Evolutionary conservation across 2,888 invertebrate species (phyloP).

Genomic region (Choristoneura rosaceana): DNA sequence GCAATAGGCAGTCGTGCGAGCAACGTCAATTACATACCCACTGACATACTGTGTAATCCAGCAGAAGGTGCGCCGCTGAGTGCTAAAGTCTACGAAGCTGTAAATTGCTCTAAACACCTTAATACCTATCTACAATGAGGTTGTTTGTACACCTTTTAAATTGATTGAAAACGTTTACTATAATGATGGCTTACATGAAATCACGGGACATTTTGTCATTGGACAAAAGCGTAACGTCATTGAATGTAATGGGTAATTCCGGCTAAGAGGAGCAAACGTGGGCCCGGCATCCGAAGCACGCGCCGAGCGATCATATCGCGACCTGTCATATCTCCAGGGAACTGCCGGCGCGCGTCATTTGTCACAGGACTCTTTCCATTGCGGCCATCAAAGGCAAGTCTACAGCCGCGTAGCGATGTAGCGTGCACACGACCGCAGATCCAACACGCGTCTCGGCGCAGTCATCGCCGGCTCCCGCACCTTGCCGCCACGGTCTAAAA

Average conservation of each 20-base stretch:
- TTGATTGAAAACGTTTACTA: constrained; percentile 76
- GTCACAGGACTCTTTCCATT: constrained; percentile 59
- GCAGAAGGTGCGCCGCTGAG: constrained; percentile 27
- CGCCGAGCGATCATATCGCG: constrained; percentile 81
- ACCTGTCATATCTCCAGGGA: constrained; percentile 68
- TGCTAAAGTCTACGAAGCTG: constrained; percentile 43
- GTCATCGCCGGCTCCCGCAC: constrained; percentile 77
- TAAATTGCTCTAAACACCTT: constrained; percentile 60
- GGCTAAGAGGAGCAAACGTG: constrained; percentile 56
- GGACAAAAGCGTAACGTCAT: constrained; percentile 79
- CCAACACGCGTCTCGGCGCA: constrained; percentile 58
- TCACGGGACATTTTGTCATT: constrained; percentile 66
- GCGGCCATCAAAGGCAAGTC: constrained; percentile 55
- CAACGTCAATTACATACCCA: constrained; percentile 30
- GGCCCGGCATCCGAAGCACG: constrained; percentile 79
- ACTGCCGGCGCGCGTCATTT: constrained; percentile 56
- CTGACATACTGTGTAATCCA: constrained; percentile 22
- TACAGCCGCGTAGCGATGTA: constrained; percentile 59
- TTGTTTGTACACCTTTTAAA: constrained; percentile 72
- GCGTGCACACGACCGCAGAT: constrained; percentile 51
- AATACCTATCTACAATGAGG: constrained; percentile 60
- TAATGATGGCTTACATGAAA: constrained; percentile 75
- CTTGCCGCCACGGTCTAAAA: constrained; percentile 73
- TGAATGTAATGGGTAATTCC: constrained; percentile 79
- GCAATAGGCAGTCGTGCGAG: constrained; percentile 34